phyloP scores from a whole-genome alignment of 92 coral and sea anemone genomes.

The Palythoa caribaeorum region DNA sequence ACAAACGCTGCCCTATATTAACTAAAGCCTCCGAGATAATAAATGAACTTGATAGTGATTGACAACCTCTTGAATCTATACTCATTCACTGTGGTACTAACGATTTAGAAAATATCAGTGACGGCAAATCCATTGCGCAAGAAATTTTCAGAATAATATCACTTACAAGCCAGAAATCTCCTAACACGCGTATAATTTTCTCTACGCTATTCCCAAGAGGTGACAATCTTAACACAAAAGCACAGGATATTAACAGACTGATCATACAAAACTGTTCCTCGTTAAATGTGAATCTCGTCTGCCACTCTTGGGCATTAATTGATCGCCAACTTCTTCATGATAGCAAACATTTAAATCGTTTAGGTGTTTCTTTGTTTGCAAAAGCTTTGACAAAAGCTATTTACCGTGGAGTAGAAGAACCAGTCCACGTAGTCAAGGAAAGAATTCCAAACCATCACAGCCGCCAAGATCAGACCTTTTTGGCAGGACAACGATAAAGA shows the following conservation, averaged over 20 bases:
- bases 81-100: slow-evolving; percentile 17
- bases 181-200: background rate
- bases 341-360: slow-evolving; percentile 36
- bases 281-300: slow-evolving; percentile 1
- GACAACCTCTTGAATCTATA: slow-evolving; percentile 3
- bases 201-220: slow-evolving; percentile 28
- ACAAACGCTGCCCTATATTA: slow-evolving; percentile 20
- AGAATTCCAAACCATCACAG: background rate
- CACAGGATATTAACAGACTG: background rate
- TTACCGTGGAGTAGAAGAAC: slow-evolving; percentile 6
- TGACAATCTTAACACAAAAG: slow-evolving; percentile 1
- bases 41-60: background rate
- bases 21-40: background rate
- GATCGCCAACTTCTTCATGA: background rate
- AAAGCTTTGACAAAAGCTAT: slow-evolving; percentile 8
- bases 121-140: slow-evolving; percentile 3
- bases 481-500: background rate
- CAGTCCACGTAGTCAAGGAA: background rate
- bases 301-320: background rate
- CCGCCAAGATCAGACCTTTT: background rate
- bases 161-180: background rate
- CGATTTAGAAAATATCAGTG: background rate
- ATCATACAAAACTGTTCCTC: background rate
- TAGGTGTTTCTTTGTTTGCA: slow-evolving; percentile 26
- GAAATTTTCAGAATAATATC: background rate